Evolutionary conservation across 2,888 invertebrate species (phyloP).

Genomic region (Drosophila barbarae): DNA sequence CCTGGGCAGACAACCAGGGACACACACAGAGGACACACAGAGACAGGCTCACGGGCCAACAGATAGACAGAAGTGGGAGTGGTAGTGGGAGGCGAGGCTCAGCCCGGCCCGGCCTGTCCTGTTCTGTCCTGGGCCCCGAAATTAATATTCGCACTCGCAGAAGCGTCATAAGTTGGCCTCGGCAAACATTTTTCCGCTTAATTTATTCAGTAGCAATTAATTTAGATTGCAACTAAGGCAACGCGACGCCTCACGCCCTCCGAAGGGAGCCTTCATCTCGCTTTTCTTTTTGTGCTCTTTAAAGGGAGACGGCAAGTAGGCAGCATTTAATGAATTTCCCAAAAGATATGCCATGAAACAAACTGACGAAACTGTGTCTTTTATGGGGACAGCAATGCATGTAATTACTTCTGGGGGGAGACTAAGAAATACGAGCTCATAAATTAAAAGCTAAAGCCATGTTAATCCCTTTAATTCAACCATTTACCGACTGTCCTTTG

Average conservation of each 20-base stretch:
- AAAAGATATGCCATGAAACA: not conserved
- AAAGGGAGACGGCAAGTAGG: slow-evolving; percentile 20
- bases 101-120: not conserved
- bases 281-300: slow-evolving; percentile 7
- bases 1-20: slow-evolving; percentile 15
- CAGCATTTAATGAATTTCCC: slow-evolving; percentile 49
- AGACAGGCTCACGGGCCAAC: not conserved
- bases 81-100: not conserved
- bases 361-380: slow-evolving; percentile 13
- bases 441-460: slow-evolving; percentile 75
- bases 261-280: not conserved
- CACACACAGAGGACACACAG: slow-evolving; percentile 6
- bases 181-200: slow-evolving; percentile 72
- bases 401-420: slow-evolving; percentile 15
- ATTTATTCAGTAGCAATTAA: slow-evolving; percentile 73
- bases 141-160: slow-evolving; percentile 69
- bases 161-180: slow-evolving; percentile 70
- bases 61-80: not conserved
- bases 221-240: slow-evolving; percentile 73
- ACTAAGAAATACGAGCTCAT: slow-evolving; percentile 44
- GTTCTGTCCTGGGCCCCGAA: slow-evolving; percentile 39
- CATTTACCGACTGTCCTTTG: slow-evolving; percentile 35
- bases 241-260: slow-evolving; percentile 20
- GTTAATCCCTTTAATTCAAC: slow-evolving; percentile 74
- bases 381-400: slow-evolving; percentile 16